phyloP scores from a whole-genome alignment of 2,888 invertebrate genomes.

The Liopterus haemorrhoidalis region DNA sequence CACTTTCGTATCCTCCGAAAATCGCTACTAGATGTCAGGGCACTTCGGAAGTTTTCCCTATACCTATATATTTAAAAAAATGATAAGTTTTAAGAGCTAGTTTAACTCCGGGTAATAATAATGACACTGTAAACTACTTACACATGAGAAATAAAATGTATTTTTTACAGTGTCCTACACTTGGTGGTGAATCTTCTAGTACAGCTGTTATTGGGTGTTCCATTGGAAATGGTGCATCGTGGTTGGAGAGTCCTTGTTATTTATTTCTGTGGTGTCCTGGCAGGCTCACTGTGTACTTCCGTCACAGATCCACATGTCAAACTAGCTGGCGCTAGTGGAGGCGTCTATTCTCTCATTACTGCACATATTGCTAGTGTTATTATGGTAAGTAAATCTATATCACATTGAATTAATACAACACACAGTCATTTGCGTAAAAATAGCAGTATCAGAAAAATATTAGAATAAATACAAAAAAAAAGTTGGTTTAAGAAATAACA shows the following conservation, averaged over 20 bases:
- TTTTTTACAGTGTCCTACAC: conserved; percentile 66
- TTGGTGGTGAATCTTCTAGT: conserved; percentile 85
- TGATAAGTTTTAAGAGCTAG: not conserved
- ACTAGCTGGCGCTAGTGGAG: conserved; percentile 90
- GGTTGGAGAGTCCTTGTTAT: conserved; percentile 87
- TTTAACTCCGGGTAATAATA: not conserved
- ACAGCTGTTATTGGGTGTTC: conserved; percentile 87
- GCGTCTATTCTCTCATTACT: conserved; percentile 88
- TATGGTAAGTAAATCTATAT: conserved; percentile 63
- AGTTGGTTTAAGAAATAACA: too few species aligned
- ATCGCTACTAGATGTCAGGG: too few species aligned
- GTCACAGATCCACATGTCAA: conserved; percentile 72
- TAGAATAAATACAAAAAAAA: too few species aligned
- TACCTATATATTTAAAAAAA: too few species aligned
- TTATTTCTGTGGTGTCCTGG: conserved; percentile 77
- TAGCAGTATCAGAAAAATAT: too few species aligned
- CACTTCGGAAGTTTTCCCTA: too few species aligned
- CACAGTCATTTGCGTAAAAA: too few species aligned
- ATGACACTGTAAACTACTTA: not conserved
- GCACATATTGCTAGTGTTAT: conserved; percentile 90
- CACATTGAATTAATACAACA: too few species aligned
- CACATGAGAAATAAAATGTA: not conserved
- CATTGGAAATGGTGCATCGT: conserved; percentile 92
- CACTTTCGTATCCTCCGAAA: too few species aligned
- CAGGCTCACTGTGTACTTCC: conserved; percentile 78